Evolutionary conservation across 2,113 vertebrate genomes (phyloP).

Genomic region (Embiotoca jacksoni): DNA sequence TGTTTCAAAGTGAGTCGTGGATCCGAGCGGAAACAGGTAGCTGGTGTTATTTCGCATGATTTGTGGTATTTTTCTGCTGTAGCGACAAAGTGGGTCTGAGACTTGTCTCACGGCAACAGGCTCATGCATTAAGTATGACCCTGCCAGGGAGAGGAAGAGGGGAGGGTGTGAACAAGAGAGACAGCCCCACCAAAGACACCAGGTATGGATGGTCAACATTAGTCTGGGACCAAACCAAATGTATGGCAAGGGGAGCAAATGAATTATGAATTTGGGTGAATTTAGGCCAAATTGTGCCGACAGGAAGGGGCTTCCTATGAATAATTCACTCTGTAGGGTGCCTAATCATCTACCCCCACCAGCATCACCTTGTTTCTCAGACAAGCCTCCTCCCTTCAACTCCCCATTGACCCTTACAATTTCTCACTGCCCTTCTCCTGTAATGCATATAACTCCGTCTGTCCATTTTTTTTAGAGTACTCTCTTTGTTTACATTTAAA

Average conservation of each 20-base stretch:
- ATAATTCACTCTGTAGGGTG: conserved; percentile 83
- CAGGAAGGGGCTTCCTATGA: conserved; percentile 79
- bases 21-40: conserved; percentile 42
- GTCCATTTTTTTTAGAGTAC: conserved; percentile 30
- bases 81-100: conserved; percentile 63
- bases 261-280: conserved; percentile 86
- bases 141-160: conserved; percentile 66
- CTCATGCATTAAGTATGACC: conserved; percentile 81
- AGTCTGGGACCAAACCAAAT: conserved; percentile 62
- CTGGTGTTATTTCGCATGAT: conserved; percentile 62
- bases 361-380: conserved; percentile 63
- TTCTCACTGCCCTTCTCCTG: conserved; percentile 21
- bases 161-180: conserved; percentile 44
- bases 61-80: conserved; percentile 67
- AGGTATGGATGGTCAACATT: conserved; percentile 67
- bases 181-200: conserved; percentile 49
- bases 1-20: conserved; percentile 10
- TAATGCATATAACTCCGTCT: conserved; percentile 25
- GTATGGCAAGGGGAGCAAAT: conserved; percentile 69
- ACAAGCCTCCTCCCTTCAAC: conserved; percentile 36
- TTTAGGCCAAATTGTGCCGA: conserved; percentile 83
- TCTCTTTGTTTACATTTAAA: conserved; percentile 43
- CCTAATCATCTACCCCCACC: conserved; percentile 72
- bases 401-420: conserved; percentile 66
- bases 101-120: conserved; percentile 80